Evolutionary conservation across 2,888 invertebrate genomes (phyloP).

Genomic region (Vandiemenella viatica): DNA sequence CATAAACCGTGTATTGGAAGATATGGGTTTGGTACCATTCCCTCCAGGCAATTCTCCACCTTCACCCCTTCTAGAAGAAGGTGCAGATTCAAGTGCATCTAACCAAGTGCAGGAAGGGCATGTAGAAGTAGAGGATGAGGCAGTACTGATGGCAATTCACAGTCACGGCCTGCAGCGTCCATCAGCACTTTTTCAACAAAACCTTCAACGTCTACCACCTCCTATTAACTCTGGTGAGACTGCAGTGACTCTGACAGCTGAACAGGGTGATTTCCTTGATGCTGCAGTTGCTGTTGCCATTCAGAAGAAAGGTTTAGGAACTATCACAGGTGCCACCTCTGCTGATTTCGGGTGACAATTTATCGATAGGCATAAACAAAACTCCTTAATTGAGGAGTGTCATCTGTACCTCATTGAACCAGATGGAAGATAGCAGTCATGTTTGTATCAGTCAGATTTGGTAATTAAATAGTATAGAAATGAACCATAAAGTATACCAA

Average conservation of each 20-base stretch:
- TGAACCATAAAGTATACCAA: too few species aligned
- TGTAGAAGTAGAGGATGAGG: conserved; percentile 53
- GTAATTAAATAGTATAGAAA: too few species aligned
- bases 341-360: too few species aligned
- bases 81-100: too few species aligned
- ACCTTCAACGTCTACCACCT: too few species aligned
- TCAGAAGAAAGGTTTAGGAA: conserved; percentile 50
- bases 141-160: conserved; percentile 58
- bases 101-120: too few species aligned
- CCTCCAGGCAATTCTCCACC: conserved; percentile 26
- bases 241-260: conserved; percentile 4
- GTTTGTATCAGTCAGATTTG: too few species aligned
- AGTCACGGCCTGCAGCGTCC: conserved; percentile 47
- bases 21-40: conserved; percentile 36
- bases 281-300: conserved; percentile 61
- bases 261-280: conserved; percentile 41
- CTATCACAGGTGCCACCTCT: conserved; percentile 11
- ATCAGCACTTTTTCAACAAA: conserved; percentile 9
- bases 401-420: too few species aligned
- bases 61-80: conserved; percentile 16
- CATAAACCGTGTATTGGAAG: conserved; percentile 50
- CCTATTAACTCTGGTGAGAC: too few species aligned
- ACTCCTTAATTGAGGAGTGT: too few species aligned
- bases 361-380: too few species aligned
- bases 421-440: too few species aligned